Evolutionary conservation across 92 coral and sea anemone genomes (phyloP).

Genomic region (Isaurus tuberculatus): DNA sequence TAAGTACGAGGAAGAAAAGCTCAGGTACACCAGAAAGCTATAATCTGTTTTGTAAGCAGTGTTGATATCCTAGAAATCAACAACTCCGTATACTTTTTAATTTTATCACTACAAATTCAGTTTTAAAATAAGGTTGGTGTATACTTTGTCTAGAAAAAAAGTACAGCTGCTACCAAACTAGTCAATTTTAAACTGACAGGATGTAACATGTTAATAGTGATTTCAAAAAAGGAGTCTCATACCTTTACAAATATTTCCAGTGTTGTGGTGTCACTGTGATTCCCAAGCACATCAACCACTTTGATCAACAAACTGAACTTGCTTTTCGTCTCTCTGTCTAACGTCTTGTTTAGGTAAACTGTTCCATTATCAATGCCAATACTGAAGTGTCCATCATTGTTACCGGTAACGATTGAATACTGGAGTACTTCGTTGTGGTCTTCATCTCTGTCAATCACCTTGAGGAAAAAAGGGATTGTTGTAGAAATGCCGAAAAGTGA

Average conservation of each 20-base stretch:
- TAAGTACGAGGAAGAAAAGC: no score
- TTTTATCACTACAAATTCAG: no score
- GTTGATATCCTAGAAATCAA: no score
- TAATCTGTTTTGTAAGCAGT: no score
- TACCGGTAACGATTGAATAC: conserved; percentile 49
- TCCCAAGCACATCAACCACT: conserved; percentile 19
- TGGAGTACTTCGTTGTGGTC: conserved; percentile 65
- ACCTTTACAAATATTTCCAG: conserved; percentile 32
- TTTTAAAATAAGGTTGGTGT: no score
- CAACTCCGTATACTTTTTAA: no score
- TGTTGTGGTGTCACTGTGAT: conserved; percentile 27
- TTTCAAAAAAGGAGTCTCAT: background rate
- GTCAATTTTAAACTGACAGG: no score
- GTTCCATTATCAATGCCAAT: conserved; percentile 57
- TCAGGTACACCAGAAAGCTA: no score
- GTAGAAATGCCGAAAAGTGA: background rate
- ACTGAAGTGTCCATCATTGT: conserved; percentile 50
- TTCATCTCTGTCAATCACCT: conserved; percentile 85
- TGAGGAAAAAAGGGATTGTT: background rate
- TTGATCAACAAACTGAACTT: conserved; percentile 26
- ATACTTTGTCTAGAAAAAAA: no score
- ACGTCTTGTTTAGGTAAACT: conserved; percentile 30
- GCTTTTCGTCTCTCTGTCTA: conserved; percentile 35
- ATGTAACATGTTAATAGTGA: background rate
- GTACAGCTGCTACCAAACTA: no score